These are phyloP conservation scores for Apodemia zela DNA, from an alignment of 2,888 invertebrate species.

Conservation along the genomic window DNA sequence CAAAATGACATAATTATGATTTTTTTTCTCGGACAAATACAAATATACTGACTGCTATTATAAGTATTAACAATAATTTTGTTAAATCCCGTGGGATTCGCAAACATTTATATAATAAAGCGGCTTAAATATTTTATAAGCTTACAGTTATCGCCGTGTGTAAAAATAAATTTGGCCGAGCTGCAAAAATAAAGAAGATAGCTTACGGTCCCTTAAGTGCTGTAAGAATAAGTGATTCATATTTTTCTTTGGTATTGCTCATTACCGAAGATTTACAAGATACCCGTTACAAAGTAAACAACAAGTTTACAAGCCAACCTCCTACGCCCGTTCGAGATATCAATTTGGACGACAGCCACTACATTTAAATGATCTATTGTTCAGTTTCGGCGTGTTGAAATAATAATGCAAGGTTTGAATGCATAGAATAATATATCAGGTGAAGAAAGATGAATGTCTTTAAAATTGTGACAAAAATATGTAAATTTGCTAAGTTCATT, in stretches of 20 bases:
- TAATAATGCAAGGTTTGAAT: slow-evolving; percentile 26
- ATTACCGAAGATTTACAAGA: slow-evolving; percentile 34
- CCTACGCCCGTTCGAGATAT: slow-evolving; percentile 36
- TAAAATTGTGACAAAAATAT: not conserved
- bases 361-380: slow-evolving; percentile 42
- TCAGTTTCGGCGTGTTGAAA: slow-evolving; percentile 37
- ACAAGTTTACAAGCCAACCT: slow-evolving; percentile 39
- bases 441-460: slow-evolving; percentile 1
- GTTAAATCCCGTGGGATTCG: too few species aligned
- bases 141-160: not conserved
- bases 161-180: not conserved
- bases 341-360: slow-evolving; percentile 43
- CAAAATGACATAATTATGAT: too few species aligned
- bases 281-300: slow-evolving; percentile 39
- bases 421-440: slow-evolving; percentile 5
- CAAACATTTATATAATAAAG: too few species aligned
- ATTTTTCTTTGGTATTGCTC: slow-evolving; percentile 26
- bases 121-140: not conserved
- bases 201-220: not conserved
- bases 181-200: not conserved
- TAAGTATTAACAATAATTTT: too few species aligned
- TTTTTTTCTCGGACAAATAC: too few species aligned
- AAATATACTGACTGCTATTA: too few species aligned
- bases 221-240: slow-evolving; percentile 9
- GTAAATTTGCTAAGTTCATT: slow-evolving; percentile 9